Conservation (phyloP, 2,888 invertebrate genomes). For the Heliconius sara region DNA sequence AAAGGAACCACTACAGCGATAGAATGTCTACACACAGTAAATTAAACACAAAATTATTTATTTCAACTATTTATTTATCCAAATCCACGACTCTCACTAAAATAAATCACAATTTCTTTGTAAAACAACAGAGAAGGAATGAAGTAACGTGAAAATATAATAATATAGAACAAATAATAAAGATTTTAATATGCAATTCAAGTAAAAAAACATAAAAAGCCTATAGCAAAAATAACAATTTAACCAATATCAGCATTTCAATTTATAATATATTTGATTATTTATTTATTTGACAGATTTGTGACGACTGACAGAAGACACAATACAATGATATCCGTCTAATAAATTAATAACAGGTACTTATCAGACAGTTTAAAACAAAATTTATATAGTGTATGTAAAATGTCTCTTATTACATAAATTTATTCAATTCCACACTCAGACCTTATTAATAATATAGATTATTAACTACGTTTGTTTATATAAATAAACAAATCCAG, state of each 20-base stretch:
- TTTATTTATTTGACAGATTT: background rate
- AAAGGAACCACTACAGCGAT: too few species aligned
- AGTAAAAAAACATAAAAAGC: background rate
- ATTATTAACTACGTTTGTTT: too few species aligned
- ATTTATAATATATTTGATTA: background rate
- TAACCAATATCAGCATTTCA: background rate
- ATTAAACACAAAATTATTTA: slow-evolving; percentile 49
- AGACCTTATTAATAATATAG: background rate
- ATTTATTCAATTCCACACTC: slow-evolving; percentile 14
- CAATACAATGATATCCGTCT: background rate
- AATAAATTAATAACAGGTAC: background rate
- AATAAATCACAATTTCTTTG: slow-evolving; percentile 70
- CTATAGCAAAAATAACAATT: too few species aligned
- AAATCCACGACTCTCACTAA: slow-evolving; percentile 65
- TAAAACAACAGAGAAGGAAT: slow-evolving; percentile 56
- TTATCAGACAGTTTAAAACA: background rate
- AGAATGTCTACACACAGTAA: slow-evolving; percentile 30
- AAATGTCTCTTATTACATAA: too few species aligned
- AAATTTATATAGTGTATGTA: background rate
- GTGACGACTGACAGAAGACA: background rate
- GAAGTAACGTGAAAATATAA: slow-evolving; percentile 46
- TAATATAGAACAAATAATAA: background rate
- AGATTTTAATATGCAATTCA: background rate
- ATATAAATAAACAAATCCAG: too few species aligned
- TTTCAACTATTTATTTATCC: slow-evolving; percentile 69